Evolutionary conservation across 2,888 invertebrate genomes (phyloP).

Genomic region (Panzeria rudis): DNA sequence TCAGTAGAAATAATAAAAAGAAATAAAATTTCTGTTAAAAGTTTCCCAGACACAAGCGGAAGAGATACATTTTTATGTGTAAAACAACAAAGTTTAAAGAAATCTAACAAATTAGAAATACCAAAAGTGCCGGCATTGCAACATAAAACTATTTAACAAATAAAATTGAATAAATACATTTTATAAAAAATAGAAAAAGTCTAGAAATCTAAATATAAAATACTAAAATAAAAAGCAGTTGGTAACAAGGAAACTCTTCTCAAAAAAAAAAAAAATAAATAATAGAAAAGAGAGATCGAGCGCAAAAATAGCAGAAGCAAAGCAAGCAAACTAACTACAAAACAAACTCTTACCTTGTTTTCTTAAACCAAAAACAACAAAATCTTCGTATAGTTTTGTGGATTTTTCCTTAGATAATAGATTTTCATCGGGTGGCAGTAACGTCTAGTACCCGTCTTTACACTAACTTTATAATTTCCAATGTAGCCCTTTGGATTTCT

Average conservation of each 20-base stretch:
- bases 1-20: neutral
- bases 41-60: constrained; percentile 9
- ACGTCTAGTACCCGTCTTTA: neutral
- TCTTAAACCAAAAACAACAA: constrained; percentile 3
- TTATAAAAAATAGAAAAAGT: constrained; percentile 9
- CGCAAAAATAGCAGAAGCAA: constrained; percentile 6
- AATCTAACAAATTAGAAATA: neutral
- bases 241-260: constrained; percentile 49
- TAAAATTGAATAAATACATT: constrained; percentile 25
- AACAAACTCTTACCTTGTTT: neutral
- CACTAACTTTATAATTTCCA: constrained; percentile 76
- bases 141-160: constrained; percentile 14
- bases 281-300: constrained; percentile 6
- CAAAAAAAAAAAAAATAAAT: neutral
- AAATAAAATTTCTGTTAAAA: constrained; percentile 9
- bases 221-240: constrained; percentile 30
- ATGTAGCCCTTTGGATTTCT: constrained; percentile 80
- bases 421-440: neutral
- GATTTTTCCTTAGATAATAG: constrained; percentile 19
- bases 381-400: neutral
- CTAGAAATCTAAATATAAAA: constrained; percentile 30
- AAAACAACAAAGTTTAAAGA: neutral
- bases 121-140: constrained; percentile 27
- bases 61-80: constrained; percentile 8
- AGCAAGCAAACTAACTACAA: neutral